Conservation (phyloP, 1,140 invertebrate species). For the Halesus radiatus region DNA sequence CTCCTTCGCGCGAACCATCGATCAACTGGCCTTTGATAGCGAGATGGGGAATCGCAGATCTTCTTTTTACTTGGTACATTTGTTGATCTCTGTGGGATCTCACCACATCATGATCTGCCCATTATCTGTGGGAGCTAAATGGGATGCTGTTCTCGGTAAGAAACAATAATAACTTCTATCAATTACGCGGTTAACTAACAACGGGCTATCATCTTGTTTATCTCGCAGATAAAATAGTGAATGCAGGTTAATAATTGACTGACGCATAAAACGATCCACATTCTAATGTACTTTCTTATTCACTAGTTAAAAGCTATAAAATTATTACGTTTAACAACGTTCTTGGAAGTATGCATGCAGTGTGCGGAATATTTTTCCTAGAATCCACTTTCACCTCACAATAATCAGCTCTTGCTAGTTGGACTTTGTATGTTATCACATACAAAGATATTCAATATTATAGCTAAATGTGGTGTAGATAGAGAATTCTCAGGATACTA, state of each 20-base stretch:
- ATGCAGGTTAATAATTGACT: background rate
- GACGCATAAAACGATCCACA: too few relatives aligned
- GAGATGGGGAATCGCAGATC: conserved; percentile 25
- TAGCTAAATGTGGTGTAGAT: too few relatives aligned
- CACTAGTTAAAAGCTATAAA: too few relatives aligned
- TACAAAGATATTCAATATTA: too few relatives aligned
- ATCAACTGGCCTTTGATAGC: background rate
- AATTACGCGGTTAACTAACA: conserved; percentile 34
- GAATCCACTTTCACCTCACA: too few relatives aligned
- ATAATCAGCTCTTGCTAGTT: too few relatives aligned
- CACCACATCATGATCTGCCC: conserved; percentile 26
- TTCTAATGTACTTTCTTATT: too few relatives aligned
- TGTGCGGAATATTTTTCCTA: too few relatives aligned
- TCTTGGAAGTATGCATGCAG: too few relatives aligned
- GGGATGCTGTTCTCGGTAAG: conserved; percentile 27
- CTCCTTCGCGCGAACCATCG: conserved; percentile 19
- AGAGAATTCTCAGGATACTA: too few relatives aligned
- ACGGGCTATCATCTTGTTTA: conserved; percentile 29
- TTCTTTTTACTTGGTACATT: conserved; percentile 16
- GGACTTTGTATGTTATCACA: too few relatives aligned
- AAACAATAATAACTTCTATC: conserved; percentile 34
- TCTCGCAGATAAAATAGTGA: background rate
- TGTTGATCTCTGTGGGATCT: conserved; percentile 27
- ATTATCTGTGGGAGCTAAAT: conserved; percentile 33
- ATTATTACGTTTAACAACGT: too few relatives aligned